Evolutionary conservation across 2,797 vertebrate genomes (phyloP).

Genomic region (Austrolebias charrua): DNA sequence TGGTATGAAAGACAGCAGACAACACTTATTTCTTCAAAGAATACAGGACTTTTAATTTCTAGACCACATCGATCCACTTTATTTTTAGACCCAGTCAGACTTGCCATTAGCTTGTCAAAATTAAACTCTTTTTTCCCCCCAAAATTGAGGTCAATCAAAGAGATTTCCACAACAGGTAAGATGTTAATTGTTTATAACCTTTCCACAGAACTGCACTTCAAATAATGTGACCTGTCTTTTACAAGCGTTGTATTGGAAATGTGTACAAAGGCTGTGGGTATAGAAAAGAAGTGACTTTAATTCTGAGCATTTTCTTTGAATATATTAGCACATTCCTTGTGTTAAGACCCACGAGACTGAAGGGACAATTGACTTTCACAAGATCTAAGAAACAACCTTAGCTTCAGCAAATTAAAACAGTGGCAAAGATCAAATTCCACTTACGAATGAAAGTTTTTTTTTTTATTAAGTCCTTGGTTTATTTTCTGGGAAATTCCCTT

Average conservation of each 20-base stretch:
- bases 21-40: too few species aligned
- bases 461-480: slow-evolving; percentile 73
- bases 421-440: slow-evolving; percentile 67
- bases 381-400: slow-evolving; percentile 36
- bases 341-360: slow-evolving; percentile 36
- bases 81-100: too few species aligned
- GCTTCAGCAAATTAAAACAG: slow-evolving; percentile 50
- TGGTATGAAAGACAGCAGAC: too few species aligned
- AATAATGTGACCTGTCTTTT: too few species aligned
- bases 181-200: too few species aligned
- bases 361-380: slow-evolving; percentile 54
- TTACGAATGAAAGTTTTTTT: slow-evolving; percentile 66
- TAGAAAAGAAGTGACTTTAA: slow-evolving; percentile 16
- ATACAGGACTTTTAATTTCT: too few species aligned
- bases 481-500: slow-evolving; percentile 72
- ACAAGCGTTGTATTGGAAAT: slow-evolving; percentile 30
- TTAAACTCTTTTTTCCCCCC: too few species aligned
- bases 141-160: too few species aligned
- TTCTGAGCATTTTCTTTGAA: slow-evolving; percentile 40
- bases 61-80: too few species aligned
- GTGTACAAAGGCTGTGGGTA: slow-evolving; percentile 16
- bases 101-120: too few species aligned
- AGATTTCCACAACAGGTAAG: too few species aligned
- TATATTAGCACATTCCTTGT: slow-evolving; percentile 33
- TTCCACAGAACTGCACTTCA: too few species aligned